phyloP scores from a whole-genome alignment of 2,113 vertebrate species.

The Hippocampus guttulatus region DNA sequence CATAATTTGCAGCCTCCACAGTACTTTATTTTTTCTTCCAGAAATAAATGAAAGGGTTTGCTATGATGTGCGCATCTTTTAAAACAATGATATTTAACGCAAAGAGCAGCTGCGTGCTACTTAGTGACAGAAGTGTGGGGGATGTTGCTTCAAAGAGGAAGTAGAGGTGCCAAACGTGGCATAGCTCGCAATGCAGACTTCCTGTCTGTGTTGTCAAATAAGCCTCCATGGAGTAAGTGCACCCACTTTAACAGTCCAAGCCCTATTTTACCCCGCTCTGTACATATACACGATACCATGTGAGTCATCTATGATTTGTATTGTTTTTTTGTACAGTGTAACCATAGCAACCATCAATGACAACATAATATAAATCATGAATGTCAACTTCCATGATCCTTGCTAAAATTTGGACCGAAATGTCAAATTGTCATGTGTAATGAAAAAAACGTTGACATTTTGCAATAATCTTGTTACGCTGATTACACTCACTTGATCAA shows the following conservation, averaged over 20 bases:
- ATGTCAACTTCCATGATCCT: no score
- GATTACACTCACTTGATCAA: no score
- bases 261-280: neutral
- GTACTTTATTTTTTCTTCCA: conserved; percentile 38
- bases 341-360: conserved; percentile 1
- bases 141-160: conserved; percentile 32
- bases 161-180: conserved; percentile 28
- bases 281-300: neutral
- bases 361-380: no score
- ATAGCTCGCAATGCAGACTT: conserved; percentile 29
- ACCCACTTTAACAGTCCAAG: neutral
- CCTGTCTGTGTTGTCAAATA: conserved; percentile 29
- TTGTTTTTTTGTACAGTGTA: neutral
- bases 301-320: neutral
- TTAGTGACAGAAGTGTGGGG: conserved; percentile 18
- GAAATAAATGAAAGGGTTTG: neutral
- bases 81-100: conserved; percentile 20
- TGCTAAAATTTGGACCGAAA: no score
- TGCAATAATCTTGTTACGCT: no score
- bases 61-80: conserved; percentile 15
- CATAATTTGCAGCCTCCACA: conserved; percentile 22
- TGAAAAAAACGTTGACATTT: no score
- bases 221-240: conserved; percentile 9
- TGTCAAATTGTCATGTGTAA: no score
- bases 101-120: conserved; percentile 20